Evolutionary conservation across 2,113 vertebrate species (phyloP).

Genomic region (Dasyprocta punctata): DNA sequence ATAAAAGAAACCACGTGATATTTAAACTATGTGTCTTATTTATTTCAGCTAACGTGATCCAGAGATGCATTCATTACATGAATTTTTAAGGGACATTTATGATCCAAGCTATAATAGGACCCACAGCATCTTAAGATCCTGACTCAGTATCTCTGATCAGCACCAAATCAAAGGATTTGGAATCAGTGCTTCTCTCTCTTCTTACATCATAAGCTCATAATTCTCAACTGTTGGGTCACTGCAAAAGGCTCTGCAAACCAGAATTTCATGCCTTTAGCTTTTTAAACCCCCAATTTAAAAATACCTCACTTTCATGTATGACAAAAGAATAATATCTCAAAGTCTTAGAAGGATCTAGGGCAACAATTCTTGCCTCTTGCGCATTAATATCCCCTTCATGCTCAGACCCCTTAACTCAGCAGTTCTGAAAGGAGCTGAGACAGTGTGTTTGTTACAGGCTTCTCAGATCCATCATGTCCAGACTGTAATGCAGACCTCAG

Average conservation of each 20-base stretch:
- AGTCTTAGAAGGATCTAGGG: neutral
- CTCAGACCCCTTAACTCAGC: neutral
- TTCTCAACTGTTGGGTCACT: neutral
- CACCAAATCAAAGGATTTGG: neutral
- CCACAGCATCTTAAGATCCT: neutral
- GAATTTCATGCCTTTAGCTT: neutral
- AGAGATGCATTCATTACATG: neutral
- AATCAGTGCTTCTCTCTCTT: neutral
- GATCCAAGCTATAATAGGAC: neutral
- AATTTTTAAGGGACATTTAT: neutral
- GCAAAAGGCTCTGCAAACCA: neutral
- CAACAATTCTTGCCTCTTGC: neutral
- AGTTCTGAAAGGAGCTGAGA: neutral
- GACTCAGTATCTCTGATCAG: neutral
- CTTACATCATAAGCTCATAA: neutral
- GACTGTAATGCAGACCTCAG: neutral
- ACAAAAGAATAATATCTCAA: neutral
- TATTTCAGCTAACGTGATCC: neutral
- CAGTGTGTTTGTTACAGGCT: neutral
- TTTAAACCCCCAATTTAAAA: neutral
- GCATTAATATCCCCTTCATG: accelerated
- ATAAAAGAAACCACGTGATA: neutral
- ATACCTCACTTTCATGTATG: neutral
- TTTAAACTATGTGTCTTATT: neutral
- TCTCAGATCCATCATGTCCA: neutral